Conservation (phyloP, 2,113 vertebrate species). For the Tympanuchus pallidicinctus region DNA sequence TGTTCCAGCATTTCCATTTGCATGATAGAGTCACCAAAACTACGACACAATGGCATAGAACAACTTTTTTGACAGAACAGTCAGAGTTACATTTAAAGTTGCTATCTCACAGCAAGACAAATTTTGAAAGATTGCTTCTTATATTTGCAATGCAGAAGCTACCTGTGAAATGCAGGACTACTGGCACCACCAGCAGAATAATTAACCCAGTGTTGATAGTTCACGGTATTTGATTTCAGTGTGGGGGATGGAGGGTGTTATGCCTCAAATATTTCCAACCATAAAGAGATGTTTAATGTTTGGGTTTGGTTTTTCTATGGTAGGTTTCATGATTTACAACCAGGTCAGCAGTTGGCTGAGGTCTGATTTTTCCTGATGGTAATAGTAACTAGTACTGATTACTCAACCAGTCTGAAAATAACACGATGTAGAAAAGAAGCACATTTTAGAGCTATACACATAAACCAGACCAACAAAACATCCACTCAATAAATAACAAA, state of each 20-base stretch:
- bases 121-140: not conserved
- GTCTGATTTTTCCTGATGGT: not conserved
- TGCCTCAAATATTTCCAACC: not conserved
- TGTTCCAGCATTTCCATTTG: not conserved
- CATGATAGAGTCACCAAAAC: not conserved
- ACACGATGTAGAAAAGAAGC: not conserved
- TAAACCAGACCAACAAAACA: not conserved
- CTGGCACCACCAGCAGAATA: not conserved
- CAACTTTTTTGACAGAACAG: not conserved
- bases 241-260: not conserved
- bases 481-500: not conserved
- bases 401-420: not conserved
- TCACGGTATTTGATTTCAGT: not conserved
- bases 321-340: constrained; percentile 6
- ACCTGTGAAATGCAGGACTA: not conserved
- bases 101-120: constrained; percentile 2
- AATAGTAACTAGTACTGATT: not conserved
- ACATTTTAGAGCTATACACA: not conserved
- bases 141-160: not conserved
- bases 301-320: not conserved
- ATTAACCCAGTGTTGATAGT: not conserved
- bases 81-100: not conserved
- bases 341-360: not conserved
- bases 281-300: not conserved
- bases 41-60: not conserved